Conservation (phyloP, 2,113 vertebrate species). For the Lagenorhynchus albirostris region DNA sequence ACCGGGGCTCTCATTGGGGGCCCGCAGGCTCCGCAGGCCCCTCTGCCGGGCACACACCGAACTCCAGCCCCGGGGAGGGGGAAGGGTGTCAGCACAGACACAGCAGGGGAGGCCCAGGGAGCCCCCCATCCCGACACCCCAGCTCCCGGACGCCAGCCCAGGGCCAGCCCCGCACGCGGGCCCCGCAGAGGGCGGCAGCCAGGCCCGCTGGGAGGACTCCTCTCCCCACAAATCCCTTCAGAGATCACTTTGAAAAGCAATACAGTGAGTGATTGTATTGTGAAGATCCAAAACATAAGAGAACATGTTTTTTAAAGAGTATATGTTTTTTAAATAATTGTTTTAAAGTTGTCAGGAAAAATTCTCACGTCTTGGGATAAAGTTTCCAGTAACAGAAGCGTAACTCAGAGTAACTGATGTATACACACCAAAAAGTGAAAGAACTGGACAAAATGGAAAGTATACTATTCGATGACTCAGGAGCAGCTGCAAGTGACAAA, state of each 20-base stretch:
- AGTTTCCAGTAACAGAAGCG: not conserved
- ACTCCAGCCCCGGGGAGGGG: not conserved
- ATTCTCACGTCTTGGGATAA: not conserved
- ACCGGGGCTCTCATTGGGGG: not conserved
- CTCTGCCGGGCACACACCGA: not conserved
- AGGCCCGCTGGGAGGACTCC: not conserved
- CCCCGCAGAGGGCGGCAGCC: not conserved
- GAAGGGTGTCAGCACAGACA: not conserved
- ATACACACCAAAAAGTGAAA: not conserved
- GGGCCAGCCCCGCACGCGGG: not conserved
- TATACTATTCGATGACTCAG: accelerated
- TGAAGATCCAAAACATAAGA: not conserved
- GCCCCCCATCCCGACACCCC: not conserved
- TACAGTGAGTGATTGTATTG: not conserved
- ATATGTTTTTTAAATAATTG: not conserved
- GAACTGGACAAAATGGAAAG: accelerated
- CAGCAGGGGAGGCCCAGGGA: not conserved
- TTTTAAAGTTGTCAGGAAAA: not conserved
- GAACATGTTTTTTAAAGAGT: not conserved
- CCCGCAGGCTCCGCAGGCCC: not conserved
- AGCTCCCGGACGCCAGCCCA: accelerated
- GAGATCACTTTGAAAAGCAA: not conserved
- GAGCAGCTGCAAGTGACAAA: not conserved
- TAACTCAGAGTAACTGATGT: not conserved
- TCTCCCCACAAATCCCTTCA: not conserved